Evolutionary conservation across 53 echinoderm and acorn worm species (phyloP).

Genomic region (Paracentrotus lividus): DNA sequence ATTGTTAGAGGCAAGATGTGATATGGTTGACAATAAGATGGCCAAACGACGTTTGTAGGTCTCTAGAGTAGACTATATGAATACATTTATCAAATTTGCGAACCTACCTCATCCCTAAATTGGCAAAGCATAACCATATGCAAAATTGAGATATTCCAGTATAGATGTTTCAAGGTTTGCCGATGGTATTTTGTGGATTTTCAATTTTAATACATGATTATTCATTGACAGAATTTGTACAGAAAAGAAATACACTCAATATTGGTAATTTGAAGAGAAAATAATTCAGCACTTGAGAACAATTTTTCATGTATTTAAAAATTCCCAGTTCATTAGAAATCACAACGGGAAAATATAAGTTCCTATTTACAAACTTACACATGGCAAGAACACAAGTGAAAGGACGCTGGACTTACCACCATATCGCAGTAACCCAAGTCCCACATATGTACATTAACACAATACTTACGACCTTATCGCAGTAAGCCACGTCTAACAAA

Average conservation of each 20-base stretch:
- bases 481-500: not conserved
- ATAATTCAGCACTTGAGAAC: not conserved
- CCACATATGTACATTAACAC: constrained; percentile 9
- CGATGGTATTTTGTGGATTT: not conserved
- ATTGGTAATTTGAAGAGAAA: not conserved
- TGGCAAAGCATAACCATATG: not conserved
- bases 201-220: not conserved
- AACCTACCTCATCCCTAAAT: not conserved
- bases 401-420: not conserved
- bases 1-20: not conserved
- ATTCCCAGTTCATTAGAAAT: not conserved
- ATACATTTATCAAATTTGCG: constrained; percentile 9
- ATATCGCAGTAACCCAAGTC: not conserved
- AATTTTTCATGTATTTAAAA: not conserved
- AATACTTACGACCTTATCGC: not conserved
- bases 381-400: constrained; percentile 33
- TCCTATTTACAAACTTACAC: constrained; percentile 35
- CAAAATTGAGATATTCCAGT: not conserved
- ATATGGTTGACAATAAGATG: not conserved
- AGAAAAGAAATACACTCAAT: not conserved
- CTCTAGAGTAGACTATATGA: not conserved
- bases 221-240: not conserved
- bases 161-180: not conserved
- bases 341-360: not conserved
- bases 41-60: not conserved